These are phyloP conservation scores for Allobates femoralis DNA, from an alignment of 2,797 vertebrate species.

Conservation along the genomic window DNA sequence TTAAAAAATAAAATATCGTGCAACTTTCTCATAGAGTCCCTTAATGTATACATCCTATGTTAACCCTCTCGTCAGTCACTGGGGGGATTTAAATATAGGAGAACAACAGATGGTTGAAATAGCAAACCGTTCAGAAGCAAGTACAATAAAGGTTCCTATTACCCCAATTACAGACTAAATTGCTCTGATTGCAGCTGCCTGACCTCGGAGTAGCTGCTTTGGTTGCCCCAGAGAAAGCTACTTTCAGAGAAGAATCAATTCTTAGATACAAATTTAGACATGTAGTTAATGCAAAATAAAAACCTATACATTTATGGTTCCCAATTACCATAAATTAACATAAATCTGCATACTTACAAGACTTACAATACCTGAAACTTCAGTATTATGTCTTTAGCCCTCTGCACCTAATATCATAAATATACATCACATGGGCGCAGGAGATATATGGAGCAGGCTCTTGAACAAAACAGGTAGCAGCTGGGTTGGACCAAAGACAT, in stretches of 20 bases:
- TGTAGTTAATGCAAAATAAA: no score
- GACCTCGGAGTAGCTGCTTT: neutral
- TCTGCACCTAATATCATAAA: no score
- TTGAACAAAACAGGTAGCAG: no score
- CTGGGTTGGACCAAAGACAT: no score
- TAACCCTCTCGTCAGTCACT: neutral
- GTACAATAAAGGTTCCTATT: neutral
- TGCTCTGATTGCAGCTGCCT: neutral
- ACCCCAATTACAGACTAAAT: neutral
- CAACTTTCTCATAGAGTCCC: neutral
- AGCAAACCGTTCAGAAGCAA: neutral
- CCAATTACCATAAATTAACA: no score
- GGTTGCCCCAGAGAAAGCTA: neutral
- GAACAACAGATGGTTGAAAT: neutral
- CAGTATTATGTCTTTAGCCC: no score
- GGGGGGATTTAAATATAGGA: neutral
- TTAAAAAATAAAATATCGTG: slow-evolving; percentile 46
- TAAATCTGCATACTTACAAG: no score
- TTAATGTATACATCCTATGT: neutral
- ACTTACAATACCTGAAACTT: no score
- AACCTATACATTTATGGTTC: neutral
- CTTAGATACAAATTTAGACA: no score
- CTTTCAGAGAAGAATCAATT: no score
- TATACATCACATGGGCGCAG: no score
- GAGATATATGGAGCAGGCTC: no score